Evolutionary conservation across 2,113 vertebrate genomes (phyloP), one percentile per base, ranked within the genome.

Genomic region (Sitta europaea): DNA sequence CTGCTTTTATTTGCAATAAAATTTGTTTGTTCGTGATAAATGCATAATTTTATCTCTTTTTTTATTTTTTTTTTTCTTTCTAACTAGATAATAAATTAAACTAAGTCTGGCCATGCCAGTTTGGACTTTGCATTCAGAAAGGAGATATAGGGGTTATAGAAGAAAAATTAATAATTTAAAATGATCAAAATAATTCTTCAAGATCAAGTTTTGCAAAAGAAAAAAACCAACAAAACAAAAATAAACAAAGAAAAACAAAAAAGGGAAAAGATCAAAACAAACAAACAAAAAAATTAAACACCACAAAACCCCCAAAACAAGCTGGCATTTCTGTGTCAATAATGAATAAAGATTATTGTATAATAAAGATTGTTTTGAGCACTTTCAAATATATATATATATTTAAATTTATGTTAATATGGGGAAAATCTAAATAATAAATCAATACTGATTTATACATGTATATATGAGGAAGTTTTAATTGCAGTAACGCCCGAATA

Each of bases 21-120:
- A 14, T 51, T 21, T 24, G 1, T n/a, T 57, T n/a, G 1, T 47
- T 67, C 14, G 51, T 75, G 58, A 11, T 45, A 53, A 63, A 78
- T 25, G 29, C 0, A 3, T 50, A 5, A 15, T 50, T 83, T 79
- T n/a, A 16, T 25, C 0, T 5, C 3, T n/a, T 29, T 42, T 28
- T n/a, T 43, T 55, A 14, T 9, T 13, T 21, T 8, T 55, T 54
- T 12, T 55, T 55, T 70, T 36, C 42, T 42, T 42, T 42, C 42
- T 42, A 42, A 15, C 42, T 42, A 42, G 15, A 42, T 42, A 42
- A 42, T 42, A 42, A 42, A 42, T 42, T 42, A 42, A 72, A 21
- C 1, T 28, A 54, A 54, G 15, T 57, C 18, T 58, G 18, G 9
- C 15, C 6, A 1, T 74, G 11, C 7, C 38, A 33, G 5, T 57